Conservation (phyloP, 2,113 vertebrate genomes). For the Peromyscus californicus region DNA sequence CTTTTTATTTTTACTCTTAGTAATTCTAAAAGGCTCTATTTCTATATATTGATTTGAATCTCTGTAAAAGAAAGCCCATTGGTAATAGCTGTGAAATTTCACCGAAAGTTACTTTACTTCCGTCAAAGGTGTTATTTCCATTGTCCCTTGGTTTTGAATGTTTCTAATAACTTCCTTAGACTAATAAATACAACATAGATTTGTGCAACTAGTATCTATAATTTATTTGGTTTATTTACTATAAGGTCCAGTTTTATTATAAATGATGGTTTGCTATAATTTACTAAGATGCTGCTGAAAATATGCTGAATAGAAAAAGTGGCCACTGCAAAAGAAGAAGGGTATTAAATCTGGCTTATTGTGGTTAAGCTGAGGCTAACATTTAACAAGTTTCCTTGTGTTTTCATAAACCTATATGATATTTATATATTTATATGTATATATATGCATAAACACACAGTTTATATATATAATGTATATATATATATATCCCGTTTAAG, state of each 20-base stretch:
- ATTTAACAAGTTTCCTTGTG: background rate
- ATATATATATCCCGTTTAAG: background rate
- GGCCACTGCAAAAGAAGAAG: background rate
- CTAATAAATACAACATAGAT: conserved; percentile 3
- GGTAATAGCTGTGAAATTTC: conserved; percentile 35
- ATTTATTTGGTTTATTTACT: conserved; percentile 1
- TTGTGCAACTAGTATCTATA: background rate
- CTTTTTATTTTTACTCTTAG: background rate
- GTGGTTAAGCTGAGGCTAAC: background rate
- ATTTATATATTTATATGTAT: background rate
- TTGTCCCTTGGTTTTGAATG: background rate
- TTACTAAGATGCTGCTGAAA: background rate
- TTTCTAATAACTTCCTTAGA: conserved; percentile 37
- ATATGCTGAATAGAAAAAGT: background rate
- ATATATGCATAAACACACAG: background rate
- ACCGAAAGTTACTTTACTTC: background rate
- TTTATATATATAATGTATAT: background rate
- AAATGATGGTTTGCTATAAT: background rate
- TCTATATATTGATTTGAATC: background rate
- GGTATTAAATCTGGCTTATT: background rate
- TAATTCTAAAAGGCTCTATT: background rate
- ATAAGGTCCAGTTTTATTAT: background rate
- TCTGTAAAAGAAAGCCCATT: background rate
- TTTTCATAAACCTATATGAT: background rate
- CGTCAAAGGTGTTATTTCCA: background rate